Conservation (phyloP, 2,113 vertebrate genomes). For the Megalops atlanticus region DNA sequence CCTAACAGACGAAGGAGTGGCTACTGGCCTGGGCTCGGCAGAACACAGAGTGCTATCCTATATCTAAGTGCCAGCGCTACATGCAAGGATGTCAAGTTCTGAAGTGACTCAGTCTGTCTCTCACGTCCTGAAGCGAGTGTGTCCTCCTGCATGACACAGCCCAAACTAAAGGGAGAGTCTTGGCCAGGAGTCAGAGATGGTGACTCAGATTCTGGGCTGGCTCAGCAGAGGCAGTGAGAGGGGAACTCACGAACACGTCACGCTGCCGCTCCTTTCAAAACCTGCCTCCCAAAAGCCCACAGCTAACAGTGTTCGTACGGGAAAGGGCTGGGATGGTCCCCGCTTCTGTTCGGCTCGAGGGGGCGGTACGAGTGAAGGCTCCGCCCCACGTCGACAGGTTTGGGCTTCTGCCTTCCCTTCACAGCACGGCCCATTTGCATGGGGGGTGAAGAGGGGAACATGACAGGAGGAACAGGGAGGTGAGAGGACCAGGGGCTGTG, state of each 20-base stretch:
- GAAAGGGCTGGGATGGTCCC: too few relatives aligned
- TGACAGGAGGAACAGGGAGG: slow-evolving; percentile 25
- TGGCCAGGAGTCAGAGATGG: not conserved
- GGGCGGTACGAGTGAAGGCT: too few relatives aligned
- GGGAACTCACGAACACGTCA: too few relatives aligned
- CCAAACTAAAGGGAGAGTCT: not conserved
- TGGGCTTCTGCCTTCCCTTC: not conserved
- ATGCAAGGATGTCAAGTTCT: not conserved
- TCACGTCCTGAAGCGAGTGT: not conserved
- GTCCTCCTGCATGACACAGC: not conserved
- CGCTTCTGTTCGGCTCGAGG: too few relatives aligned
- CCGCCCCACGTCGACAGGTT: too few relatives aligned
- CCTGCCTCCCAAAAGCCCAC: too few relatives aligned
- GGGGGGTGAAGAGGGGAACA: not conserved
- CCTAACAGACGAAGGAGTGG: too few relatives aligned
- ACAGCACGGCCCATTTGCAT: not conserved
- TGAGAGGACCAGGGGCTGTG: too few relatives aligned
- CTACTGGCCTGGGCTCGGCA: not conserved
- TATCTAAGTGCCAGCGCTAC: not conserved
- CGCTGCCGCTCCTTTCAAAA: too few relatives aligned
- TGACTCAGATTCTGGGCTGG: not conserved
- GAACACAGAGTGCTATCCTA: not conserved
- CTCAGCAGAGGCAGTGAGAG: not conserved
- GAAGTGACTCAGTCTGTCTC: too few relatives aligned
- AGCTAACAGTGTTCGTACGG: too few relatives aligned